Base-by-base conservation (phyloP, 2,797 vertebrate species). In the Eospalax fontanierii region DNA sequence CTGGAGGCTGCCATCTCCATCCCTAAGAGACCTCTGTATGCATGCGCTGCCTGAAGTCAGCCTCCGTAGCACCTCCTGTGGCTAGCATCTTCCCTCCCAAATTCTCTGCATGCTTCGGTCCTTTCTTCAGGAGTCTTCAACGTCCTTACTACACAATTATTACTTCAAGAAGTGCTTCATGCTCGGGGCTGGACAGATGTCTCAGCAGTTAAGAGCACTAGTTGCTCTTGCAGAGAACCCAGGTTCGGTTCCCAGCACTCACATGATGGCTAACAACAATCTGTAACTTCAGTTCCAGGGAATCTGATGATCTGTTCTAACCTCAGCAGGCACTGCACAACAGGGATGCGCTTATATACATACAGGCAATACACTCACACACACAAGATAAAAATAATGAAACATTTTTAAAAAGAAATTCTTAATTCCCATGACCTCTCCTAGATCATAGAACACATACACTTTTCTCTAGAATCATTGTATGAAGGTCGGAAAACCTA, bases 1-100 rank as follows among this genome's bases (percentile, higher is more conserved):
- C 19, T 16, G 66, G 9, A 0, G 3, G 5, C 18, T 0, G 2
- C 22, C 15, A 12, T n/a, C 24, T 12, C 14, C 33, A 7, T 3
- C 63, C 68, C 22, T 33, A 59, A 26, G 8, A 59, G 54, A 6
- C 22, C 35, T 0, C 19, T 30, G 50, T 28, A 18, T 24, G 21
- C 68, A 3, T 54, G n/a, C 16, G 24, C 38, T 35, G 3, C 66
- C 61, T 15, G 15, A 30, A 63, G 21, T 18, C 5, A 24, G 59
- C 50, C n/a, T 73, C 40, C 70, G 38, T 33, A 54, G n/a, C 46
- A 91, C 8, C 33, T 1, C 54, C 38, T 61, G 43, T 40, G 43
- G n/a, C 63, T 38, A 89, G 26, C n/a, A 4, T 1, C 65, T 46
- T 1, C 30, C 24, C 8, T 35, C 38, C 43, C n/a, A 43, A 19